Conservation (phyloP, 2,797 vertebrate genomes). For the Pygocentrus nattereri region DNA sequence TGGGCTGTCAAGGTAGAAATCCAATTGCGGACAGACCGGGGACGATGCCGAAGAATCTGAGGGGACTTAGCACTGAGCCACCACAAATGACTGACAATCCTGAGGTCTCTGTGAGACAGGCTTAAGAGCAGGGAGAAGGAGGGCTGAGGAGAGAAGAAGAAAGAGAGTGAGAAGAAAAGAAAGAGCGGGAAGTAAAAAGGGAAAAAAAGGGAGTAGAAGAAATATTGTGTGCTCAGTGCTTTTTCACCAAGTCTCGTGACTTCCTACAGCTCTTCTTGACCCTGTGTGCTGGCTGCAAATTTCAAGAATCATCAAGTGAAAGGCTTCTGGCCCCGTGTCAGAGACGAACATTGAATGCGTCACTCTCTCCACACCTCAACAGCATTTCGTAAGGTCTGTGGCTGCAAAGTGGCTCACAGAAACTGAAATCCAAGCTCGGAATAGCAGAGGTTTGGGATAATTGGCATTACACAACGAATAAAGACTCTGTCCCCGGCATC, state of each 20-base stretch:
- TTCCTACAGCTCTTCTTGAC: slow-evolving; percentile 5
- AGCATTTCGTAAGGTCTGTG: not conserved
- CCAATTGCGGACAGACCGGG: slow-evolving; percentile 55
- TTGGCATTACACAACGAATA: slow-evolving; percentile 23
- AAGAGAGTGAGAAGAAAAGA: slow-evolving; percentile 22
- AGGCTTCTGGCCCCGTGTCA: not conserved
- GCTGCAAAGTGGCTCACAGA: not conserved
- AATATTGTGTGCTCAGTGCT: slow-evolving; percentile 16
- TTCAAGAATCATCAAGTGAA: not conserved
- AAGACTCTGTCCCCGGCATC: slow-evolving; percentile 1
- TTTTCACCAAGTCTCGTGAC: slow-evolving; percentile 8
- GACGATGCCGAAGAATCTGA: slow-evolving; percentile 43
- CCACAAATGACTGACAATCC: slow-evolving; percentile 62
- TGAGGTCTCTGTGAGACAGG: slow-evolving; percentile 61
- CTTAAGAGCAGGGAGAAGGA: slow-evolving; percentile 48
- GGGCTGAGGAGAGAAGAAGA: slow-evolving; percentile 29
- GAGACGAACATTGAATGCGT: not conserved
- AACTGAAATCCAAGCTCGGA: slow-evolving; percentile 1
- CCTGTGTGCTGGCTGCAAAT: not conserved
- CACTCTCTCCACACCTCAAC: not conserved
- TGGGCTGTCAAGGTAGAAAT: slow-evolving; percentile 55
- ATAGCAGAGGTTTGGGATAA: slow-evolving; percentile 14
- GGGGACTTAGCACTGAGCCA: slow-evolving; percentile 53
- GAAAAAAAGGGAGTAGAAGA: slow-evolving; percentile 12
- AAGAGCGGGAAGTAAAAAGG: too few species aligned